These are phyloP conservation scores for Chaenodraco wilsoni DNA, from an alignment of 2,797 vertebrate species.

Conservation along the genomic window DNA sequence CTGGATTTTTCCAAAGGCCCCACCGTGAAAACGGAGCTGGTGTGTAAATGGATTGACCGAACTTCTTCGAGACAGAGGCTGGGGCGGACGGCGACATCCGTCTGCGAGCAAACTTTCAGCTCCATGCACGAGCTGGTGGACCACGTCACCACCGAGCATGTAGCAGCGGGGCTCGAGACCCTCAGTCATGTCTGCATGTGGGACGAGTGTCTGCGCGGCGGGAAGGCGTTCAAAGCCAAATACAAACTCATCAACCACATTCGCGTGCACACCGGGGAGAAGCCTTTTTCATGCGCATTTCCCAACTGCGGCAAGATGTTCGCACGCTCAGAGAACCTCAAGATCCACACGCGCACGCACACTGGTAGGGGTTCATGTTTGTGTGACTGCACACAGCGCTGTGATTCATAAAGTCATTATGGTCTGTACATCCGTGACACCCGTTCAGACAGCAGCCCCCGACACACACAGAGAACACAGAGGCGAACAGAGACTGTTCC, in stretches of 20 bases:
- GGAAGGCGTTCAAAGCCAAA: slow-evolving; percentile 97
- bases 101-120: slow-evolving; percentile 94
- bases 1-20: slow-evolving; percentile 80
- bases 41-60: slow-evolving; percentile 94
- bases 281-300: slow-evolving; percentile 94
- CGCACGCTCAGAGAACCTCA: slow-evolving; percentile 96
- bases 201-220: slow-evolving; percentile 93
- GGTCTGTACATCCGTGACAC: slow-evolving; percentile 18
- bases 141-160: slow-evolving; percentile 97
- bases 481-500: slow-evolving; percentile 42
- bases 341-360: slow-evolving; percentile 97
- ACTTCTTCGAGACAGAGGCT: slow-evolving; percentile 79
- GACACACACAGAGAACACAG: slow-evolving; percentile 6
- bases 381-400: not conserved
- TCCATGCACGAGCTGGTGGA: slow-evolving; percentile 97
- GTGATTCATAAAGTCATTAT: not conserved
- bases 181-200: slow-evolving; percentile 96
- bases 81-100: slow-evolving; percentile 80
- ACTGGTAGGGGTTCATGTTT: slow-evolving; percentile 86
- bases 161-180: slow-evolving; percentile 94
- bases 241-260: slow-evolving; percentile 99
- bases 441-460: slow-evolving; percentile 22
- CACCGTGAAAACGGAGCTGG: slow-evolving; percentile 94
- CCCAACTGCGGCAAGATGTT: slow-evolving; percentile 97
- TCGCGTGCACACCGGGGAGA: slow-evolving; percentile 96